A percentile compares a stretch with the other conserved stretches of the same genome.
Conservation (phyloP, 2,797 vertebrate species). For the Poecile montanus region DNA sequence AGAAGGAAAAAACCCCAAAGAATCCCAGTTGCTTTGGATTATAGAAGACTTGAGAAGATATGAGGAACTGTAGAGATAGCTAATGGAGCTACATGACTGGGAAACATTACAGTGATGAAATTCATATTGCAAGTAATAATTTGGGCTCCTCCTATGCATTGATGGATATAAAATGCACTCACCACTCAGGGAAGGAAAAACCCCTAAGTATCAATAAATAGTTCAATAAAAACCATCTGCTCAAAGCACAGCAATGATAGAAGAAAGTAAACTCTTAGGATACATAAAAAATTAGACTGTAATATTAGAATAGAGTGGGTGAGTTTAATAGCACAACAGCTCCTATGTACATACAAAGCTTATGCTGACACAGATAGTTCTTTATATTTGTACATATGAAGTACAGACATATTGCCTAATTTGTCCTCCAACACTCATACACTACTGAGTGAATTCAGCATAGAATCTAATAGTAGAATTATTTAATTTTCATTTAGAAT, state of each 20-base stretch:
- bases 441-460: background rate
- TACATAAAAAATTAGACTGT: constrained; percentile 32
- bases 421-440: background rate
- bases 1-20: background rate
- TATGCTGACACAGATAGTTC: background rate
- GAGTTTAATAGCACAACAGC: background rate
- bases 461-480: background rate
- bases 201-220: constrained; percentile 26
- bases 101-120: background rate
- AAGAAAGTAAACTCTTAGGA: constrained; percentile 52
- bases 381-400: background rate
- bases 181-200: constrained; percentile 19
- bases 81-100: background rate
- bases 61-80: background rate
- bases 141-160: constrained; percentile 15
- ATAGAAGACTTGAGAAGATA: background rate
- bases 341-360: background rate
- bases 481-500: background rate
- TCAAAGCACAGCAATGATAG: constrained; percentile 8
- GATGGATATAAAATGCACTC: constrained; percentile 40
- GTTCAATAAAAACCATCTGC: constrained; percentile 55
- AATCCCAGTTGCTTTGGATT: background rate
- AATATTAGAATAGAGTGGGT: background rate
- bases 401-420: background rate
- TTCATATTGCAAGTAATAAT: constrained; percentile 29